A percentile compares a stretch with the other conserved stretches of the same genome.
Evolutionary conservation across 2,888 invertebrate species (phyloP).

Genomic region (Thecocarcelia acutangulata): DNA sequence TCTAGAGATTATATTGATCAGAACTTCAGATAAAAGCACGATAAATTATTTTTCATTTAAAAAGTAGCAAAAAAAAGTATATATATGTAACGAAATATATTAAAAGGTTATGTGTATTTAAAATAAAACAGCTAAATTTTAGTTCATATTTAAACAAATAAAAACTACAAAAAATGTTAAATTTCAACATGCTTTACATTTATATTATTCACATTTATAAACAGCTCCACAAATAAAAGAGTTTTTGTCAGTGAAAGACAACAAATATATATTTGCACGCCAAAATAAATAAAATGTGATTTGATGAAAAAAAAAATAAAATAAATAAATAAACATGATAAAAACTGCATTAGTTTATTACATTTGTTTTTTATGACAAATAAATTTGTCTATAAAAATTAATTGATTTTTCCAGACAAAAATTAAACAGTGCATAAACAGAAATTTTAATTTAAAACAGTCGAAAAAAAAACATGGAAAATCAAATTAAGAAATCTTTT

Average conservation of each 20-base stretch:
- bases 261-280: constrained; percentile 5
- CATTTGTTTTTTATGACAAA: constrained; percentile 1
- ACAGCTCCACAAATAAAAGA: constrained; percentile 21
- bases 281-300: constrained; percentile 2
- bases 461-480: too few relatives aligned
- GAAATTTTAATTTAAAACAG: too few relatives aligned
- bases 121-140: too few relatives aligned
- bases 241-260: constrained; percentile 7
- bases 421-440: neutral
- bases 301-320: constrained; percentile 18
- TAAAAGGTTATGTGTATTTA: too few relatives aligned
- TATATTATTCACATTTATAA: constrained; percentile 13
- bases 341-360: constrained; percentile 3
- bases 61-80: constrained; percentile 3
- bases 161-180: too few relatives aligned
- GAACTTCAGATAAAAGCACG: constrained; percentile 48
- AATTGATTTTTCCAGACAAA: neutral
- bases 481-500: too few relatives aligned
- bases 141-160: neutral
- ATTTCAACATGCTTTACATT: neutral
- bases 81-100: neutral
- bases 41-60: constrained; percentile 60
- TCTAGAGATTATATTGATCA: constrained; percentile 53
- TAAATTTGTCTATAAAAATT: neutral
- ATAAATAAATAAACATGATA: constrained; percentile 25